Percentiles rank a stretch among this genome's conserved stretches.
These are phyloP conservation scores for Cephonodes hylas DNA, from an alignment of 2,888 invertebrate genomes.

Conservation along the genomic window DNA sequence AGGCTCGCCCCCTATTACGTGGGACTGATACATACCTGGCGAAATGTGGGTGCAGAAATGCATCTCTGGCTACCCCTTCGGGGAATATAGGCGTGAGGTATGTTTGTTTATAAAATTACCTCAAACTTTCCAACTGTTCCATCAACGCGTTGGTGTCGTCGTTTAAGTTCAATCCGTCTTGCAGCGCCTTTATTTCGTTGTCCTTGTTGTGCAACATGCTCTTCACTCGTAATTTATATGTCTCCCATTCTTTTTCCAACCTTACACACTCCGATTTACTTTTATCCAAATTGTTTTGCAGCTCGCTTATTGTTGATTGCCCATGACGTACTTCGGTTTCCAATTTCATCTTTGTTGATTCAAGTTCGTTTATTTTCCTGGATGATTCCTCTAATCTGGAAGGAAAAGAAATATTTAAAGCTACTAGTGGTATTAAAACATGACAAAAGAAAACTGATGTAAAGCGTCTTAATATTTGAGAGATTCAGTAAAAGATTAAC, in stretches of 20 bases:
- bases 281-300: conserved; percentile 54
- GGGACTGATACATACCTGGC: no score
- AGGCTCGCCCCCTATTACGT: no score
- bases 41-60: no score
- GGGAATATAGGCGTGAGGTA: no score
- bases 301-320: conserved; percentile 51
- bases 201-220: conserved; percentile 67
- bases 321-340: conserved; percentile 64
- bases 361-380: conserved; percentile 38
- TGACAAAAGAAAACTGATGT: no score
- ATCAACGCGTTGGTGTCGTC: conserved; percentile 61
- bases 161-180: conserved; percentile 48
- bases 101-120: conserved; percentile 53
- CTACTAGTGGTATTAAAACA: no score
- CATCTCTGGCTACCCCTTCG: no score
- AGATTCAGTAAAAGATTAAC: no score
- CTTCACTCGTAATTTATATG: conserved; percentile 69
- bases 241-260: conserved; percentile 69
- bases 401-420: conserved; percentile 14
- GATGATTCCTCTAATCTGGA: conserved; percentile 46
- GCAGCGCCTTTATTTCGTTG: conserved; percentile 57
- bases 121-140: conserved; percentile 57
- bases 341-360: conserved; percentile 42
- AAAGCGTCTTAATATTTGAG: no score
- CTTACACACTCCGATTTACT: conserved; percentile 54